Base-by-base conservation (phyloP, 1,140 invertebrate species). In the Nebria ingens region DNA sequence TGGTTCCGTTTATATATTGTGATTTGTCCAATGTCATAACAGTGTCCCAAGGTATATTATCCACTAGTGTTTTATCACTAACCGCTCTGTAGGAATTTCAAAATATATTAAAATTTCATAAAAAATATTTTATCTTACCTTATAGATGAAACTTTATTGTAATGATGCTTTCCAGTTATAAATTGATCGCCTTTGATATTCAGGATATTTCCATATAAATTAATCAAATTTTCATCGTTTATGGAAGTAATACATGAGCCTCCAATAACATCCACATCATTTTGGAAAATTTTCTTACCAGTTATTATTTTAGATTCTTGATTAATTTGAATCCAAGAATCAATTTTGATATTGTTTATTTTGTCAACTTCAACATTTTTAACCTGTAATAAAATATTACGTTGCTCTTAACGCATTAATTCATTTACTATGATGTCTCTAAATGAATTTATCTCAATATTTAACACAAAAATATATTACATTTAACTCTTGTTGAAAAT, bases 161-260 rank as follows among this genome's bases (percentile, higher is more conserved):
- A 29, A 21, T 56, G 29, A 21, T 62, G 58, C 53, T 67, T 67
- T 53, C 68, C 71, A 4, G 2, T 56, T 42, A 76, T 65, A 2
- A 53, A 66, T 57, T 76, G 74, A 56, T 74, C 73, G n/a, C 59
- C 64, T 51, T 60, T 63, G n/a, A 64, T 66, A n/a, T 61, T 64
- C 6, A 76, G 56, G 15, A 71, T 38, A 22, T 61, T 60, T 19
- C 66, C 60, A 3, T 69, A 56, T 1, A 76, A 59, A 4, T 65
- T 51, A 1, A 53, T 19, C 17, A 66, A 53, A 58, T 67, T 56
- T 15, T 68, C 58, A 51, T 62, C 52, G 29, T 70, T 69, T 4
- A 67, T 56, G 15, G 57, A 62, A 2, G 53, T 51, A 15, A 63
- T 49, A 45, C 56, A 58, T 2, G 62, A 62, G 15, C 21, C 56